Evolutionary conservation across 2,888 invertebrate species (phyloP), one percentile per base, ranked within the genome.

Genomic region (Eustalomyia histrio): DNA sequence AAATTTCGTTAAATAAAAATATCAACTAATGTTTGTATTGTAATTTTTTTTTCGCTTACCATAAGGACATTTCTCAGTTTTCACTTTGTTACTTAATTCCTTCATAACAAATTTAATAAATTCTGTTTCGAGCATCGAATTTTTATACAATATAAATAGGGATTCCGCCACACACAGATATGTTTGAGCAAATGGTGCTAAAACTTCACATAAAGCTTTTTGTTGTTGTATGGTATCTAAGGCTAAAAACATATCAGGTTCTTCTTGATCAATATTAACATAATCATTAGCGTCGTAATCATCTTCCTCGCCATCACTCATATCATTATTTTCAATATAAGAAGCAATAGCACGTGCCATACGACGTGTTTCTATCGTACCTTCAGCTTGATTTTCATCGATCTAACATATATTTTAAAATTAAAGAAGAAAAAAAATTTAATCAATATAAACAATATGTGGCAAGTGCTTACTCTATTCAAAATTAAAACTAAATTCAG

Each of bases 121-220:
- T 53, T 94, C 94, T 76, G 92, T 92, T 90, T 96, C 95, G 2
- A 94, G 84, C 71, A 94, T 92, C 55, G 92, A 91, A 78, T 92
- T 92, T 53, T 87, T 87, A 82, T 89, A 87, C 1, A 90, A 83
- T 63, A 90, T 87, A 57, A 86, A 86, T 83, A 95, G 90, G 57
- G 92, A 91, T 82, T 92, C 92, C 1, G 93, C 93, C 16, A 95
- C 94, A 21, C 93, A 92, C 52, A 93, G 91, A 89, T 97, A 97
- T 7, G 95, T 94, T 85, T 96, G 95, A 64, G 95, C 90, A 68
- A 96, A 91, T 0, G 97, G 96, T 57, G 94, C 93, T 52, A 96
- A 86, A 2, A 95, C 92, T 67, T 91, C 90, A 87, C 88, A 93
- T 86, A 86, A 93, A 88, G 85, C 93, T 91, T 82, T 93, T 91